Evolutionary conservation across 1,140 invertebrate species (phyloP).

Genomic region (Caenorhabditis brenneri): DNA sequence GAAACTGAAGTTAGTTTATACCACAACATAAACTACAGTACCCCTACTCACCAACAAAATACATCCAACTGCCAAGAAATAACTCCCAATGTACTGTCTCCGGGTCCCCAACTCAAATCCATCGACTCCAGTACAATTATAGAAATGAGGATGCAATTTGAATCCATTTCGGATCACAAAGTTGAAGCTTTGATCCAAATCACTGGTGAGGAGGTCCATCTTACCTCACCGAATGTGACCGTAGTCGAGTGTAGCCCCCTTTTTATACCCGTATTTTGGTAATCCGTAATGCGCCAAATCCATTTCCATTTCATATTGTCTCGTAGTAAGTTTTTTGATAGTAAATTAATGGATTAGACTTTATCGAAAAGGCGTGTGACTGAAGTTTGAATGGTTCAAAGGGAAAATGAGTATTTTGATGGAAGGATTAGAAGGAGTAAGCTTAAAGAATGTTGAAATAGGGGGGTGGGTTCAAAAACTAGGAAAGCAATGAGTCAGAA

Average conservation of each 20-base stretch:
- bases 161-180: conserved; percentile 10
- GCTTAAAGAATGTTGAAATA: neutral
- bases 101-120: neutral
- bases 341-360: neutral
- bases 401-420: no score
- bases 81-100: neutral
- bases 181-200: neutral
- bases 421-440: no score
- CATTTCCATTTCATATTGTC: neutral
- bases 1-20: no score
- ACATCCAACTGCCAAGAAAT: neutral
- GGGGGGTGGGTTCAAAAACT: neutral
- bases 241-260: neutral
- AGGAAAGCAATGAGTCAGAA: neutral
- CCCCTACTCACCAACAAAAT: neutral
- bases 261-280: neutral
- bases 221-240: neutral
- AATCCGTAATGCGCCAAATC: neutral
- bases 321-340: neutral
- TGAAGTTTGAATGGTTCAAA: neutral
- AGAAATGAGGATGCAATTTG: neutral
- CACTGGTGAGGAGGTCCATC: neutral
- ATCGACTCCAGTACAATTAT: neutral
- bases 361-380: neutral
- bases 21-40: no score